Base-by-base conservation (phyloP, 2,888 invertebrate species). In the Hylaea fasciaria region DNA sequence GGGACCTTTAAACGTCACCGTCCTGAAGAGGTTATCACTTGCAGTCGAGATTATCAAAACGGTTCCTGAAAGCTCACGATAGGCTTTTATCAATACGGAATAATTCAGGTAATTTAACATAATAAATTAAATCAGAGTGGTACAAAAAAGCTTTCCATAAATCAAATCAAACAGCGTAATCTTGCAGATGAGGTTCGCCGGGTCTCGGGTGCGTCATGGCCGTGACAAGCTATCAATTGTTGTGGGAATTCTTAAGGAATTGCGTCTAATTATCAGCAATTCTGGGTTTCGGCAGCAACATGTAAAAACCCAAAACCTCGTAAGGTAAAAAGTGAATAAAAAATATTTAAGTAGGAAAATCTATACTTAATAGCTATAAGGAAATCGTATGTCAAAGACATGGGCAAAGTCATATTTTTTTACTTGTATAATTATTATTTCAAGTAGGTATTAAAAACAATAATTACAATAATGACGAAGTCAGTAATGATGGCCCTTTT, bases 101-200 rank as follows among this genome's bases (percentile, higher is more conserved):
- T 17, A 52, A 62, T 65, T 28, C 39, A n/a, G 16, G 56, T 60
- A 62, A 64, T 56, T 56, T 54, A 62, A 16, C 17, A 37, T 13
- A 44, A 35, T 40, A 52, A 50, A 59, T 66, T 45, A 63, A 59
- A 63, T 57, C 29, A 43, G 55, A 5, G 2, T 22, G 22, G 35
- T 55, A 40, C 50, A 28, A 54, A 51, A 60, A 37, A 52, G 37
- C 51, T 40, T 17, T 39, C 29, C 51, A 58, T 64, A 60, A 62
- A 65, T 66, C 58, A 60, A 62, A 65, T 66, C 58, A 62, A 47
- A 46, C 5, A 45, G 53, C 43, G 43, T 47, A 44, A 61, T 56
- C 44, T 49, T 52, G 47, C 52, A 57, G 55, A 65, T 41, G 55
- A 59, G 49, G 29, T 54, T 48, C 32, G 32, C 40, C 55, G 50